Evolutionary conservation across 2,113 vertebrate genomes (phyloP), one percentile per base, ranked within the genome.

Genomic region (Nerophis ophidion): DNA sequence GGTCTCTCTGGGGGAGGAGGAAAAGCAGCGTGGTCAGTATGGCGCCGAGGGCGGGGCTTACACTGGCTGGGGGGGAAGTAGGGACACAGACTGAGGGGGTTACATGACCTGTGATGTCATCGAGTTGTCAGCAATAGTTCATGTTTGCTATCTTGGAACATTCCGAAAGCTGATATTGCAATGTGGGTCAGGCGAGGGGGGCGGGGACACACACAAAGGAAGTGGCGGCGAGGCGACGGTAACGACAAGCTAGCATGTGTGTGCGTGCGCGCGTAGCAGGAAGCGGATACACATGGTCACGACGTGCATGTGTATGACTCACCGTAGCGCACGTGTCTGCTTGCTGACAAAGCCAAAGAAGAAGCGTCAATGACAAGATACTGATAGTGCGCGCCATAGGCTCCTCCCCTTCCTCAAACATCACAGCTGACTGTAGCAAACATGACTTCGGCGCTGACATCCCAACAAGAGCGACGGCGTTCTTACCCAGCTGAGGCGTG

Each of bases 401-500:
- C 66, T 79, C 26, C 75, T 7, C 38, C 61, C 46, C 56, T 47
- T 19, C 73, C 19, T 16, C 9, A 44, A 8, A 40, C 35, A 55
- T 36, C 8, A 36, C 52, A 36, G 52, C 38, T 6, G 2, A 16
- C 16, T 8, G 9, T 12, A 56, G 36, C 53, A 7, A 38, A 34
- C 51, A 7, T n/a, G n/a, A 53, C 26, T 3, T 26, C 2, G 26
- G 26, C 26, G 26, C 26, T 26, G 26, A 26, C 26, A 8, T 9
- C 8, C 0, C 38, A 40, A 3, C 38, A 40, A 52, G 1, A 40
- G 16, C 8, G 14, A 8, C 1, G 19, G 5, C 8, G 14, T 17
- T 57, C 94, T 96, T 91, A 96, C 95, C 96, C 68, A 93, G 90
- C 86, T 94, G 93, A 65, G 94, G 95, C 57, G 94, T 96, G 86